A percentile compares a stretch with the other conserved stretches of the same genome.
These are phyloP conservation scores for Xyliphius kryptos DNA, from an alignment of 2,113 vertebrate species.

Conservation along the genomic window DNA sequence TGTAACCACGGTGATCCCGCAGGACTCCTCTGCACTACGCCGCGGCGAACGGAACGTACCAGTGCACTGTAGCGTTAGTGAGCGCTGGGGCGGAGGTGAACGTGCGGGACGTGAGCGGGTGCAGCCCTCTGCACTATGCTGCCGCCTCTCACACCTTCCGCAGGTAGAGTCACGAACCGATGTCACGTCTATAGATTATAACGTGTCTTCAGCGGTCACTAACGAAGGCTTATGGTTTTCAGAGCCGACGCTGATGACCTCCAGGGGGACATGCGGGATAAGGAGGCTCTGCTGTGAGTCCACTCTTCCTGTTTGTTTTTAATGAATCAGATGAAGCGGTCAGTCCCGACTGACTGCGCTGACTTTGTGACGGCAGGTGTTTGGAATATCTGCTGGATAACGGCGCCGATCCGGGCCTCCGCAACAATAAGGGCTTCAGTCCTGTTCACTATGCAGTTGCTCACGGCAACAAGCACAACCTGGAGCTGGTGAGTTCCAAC, in stretches of 20 bases:
- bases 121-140: slow-evolving; percentile 86
- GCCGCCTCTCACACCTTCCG: slow-evolving; percentile 86
- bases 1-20: not conserved
- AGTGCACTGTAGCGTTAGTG: slow-evolving; percentile 80
- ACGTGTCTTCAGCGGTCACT: no score
- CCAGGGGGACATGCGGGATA: slow-evolving; percentile 69
- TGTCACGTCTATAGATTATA: no score
- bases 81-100: slow-evolving; percentile 80
- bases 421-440: slow-evolving; percentile 88
- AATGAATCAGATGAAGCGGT: not conserved
- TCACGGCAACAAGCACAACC: slow-evolving; percentile 88
- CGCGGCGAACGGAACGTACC: slow-evolving; percentile 84
- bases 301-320: not conserved
- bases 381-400: slow-evolving; percentile 88
- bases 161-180: no score
- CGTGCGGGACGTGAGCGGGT: slow-evolving; percentile 81
- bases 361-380: slow-evolving; percentile 64
- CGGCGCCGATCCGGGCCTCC: no score
- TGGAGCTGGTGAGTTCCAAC: slow-evolving; percentile 75
- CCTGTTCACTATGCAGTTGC: slow-evolving; percentile 95
- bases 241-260: slow-evolving; percentile 71
- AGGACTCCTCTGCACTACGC: slow-evolving; percentile 93
- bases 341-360: not conserved
- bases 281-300: slow-evolving; percentile 87
- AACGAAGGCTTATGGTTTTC: no score